Base-by-base conservation (phyloP, 2,797 vertebrate species). In the Artibeus lituratus region DNA sequence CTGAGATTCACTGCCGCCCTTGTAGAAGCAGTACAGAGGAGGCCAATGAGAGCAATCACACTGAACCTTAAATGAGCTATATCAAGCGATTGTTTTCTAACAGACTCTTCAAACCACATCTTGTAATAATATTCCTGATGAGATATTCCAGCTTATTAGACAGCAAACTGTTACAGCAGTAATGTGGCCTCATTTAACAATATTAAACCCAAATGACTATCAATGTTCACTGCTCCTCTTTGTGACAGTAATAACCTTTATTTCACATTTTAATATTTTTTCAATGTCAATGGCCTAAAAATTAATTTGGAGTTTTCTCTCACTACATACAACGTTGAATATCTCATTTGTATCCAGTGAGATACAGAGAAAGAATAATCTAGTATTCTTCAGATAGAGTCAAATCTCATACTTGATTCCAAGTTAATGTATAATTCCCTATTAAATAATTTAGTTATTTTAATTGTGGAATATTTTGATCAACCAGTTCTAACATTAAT, bases 91-190 rank as follows among this genome's bases (percentile, higher is more conserved):
- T 93, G 89, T 97, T 97, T 96, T 94, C 78, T 65, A 87, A 74
- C 70, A 90, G 91, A 77, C 39, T 86, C 65, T 94, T 86, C 78
- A 95, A 73, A 93, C 65, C 89, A 94, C 95, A 91, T 97, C 74
- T 93, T 96, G 78, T 93, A 96, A 90, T 94, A 93, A 96, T 96
- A 97, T 92, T 95, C 49, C 65, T 96, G 95, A 96, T 95, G 87
- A 97, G 96, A 96, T 95, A 96, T 82, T 76, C 80, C n/a, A 94
- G 92, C 67, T 95, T 97, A 92, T 95, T 97, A 97, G 95, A 97
- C 76, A 96, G 95, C 32, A 90, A 95, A 93, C 65, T 96, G 74
- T 94, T 95, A 93, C 1, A 94, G 59, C 44, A 65, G 42, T 87
- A 95, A 95, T 94, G 67, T 76, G 62, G 90, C n/a, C 44, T 95